Conservation (phyloP, 2,888 invertebrate genomes). For the Biston stratarius region DNA sequence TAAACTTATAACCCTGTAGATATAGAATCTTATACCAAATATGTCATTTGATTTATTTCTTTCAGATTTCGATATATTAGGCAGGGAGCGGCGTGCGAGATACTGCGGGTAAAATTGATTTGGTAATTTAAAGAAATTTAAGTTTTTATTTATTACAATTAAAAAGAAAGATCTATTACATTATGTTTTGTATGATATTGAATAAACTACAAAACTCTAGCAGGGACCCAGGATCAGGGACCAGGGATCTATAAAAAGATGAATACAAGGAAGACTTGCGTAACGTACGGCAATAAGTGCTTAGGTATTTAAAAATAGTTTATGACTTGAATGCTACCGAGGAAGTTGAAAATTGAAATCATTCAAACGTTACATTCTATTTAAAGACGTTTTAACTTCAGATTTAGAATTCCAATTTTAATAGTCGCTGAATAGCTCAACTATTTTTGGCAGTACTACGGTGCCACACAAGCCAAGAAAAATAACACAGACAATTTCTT, state of each 20-base stretch:
- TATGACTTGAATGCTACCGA: neutral
- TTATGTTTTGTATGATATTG: too few species aligned
- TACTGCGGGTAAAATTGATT: too few species aligned
- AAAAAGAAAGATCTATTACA: too few species aligned
- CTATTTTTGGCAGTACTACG: neutral
- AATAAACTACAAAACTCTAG: too few species aligned
- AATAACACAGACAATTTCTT: neutral
- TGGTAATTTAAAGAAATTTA: too few species aligned
- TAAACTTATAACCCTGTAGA: too few species aligned
- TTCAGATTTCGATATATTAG: too few species aligned
- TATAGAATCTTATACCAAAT: too few species aligned
- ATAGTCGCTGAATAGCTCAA: neutral
- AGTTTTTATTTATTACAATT: too few species aligned
- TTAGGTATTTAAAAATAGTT: neutral
- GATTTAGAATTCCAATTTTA: conserved; percentile 11
- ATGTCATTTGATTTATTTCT: too few species aligned
- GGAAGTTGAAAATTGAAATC: neutral
- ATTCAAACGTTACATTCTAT: neutral
- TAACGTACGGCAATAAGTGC: neutral
- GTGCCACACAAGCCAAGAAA: neutral
- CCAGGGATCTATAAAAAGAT: neutral
- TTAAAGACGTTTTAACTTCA: conserved; percentile 2
- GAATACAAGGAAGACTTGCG: neutral
- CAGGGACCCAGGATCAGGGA: too few species aligned
- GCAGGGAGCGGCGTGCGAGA: too few species aligned